Evolutionary conservation across 2,888 invertebrate genomes (phyloP), one percentile per base, ranked within the genome.

Genomic region (Drosophila cracens): DNA sequence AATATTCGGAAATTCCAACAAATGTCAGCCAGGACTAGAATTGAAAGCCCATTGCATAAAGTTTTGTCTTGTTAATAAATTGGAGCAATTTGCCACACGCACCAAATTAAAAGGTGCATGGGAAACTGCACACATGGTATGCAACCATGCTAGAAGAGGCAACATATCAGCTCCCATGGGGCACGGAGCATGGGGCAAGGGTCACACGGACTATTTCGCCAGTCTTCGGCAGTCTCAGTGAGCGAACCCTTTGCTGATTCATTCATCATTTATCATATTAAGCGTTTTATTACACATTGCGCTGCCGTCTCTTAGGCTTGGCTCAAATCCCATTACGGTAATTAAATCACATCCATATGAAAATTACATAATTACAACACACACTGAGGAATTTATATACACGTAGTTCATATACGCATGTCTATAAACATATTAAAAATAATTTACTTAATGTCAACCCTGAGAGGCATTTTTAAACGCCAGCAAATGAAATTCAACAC

Each of bases 341-440:
- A 92, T 92, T 92, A 92, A 92, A 92, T 92, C 92, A 92, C 89
- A 87, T 90, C 82, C 89, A 91, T 90, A 92, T 90, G 92, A 92
- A 92, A 88, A 92, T 92, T 92, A 91, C 81, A 89, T 92, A 92
- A 92, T 92, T 92, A 92, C 76, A 82, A 65, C 58, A 71, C 65
- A 61, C 59, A 51, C 11, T 46, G 40, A 46, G 29, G 38, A 59
- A 57, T 67, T 81, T 65, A 83, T 70, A 60, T 46, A 77, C 76
- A 70, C 65, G 66, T 76, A 77, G 82, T 76, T 82, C 83, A 79
- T 76, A 83, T 85, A 70, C 76, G 66, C 82, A 76, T 81, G 87
- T 90, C 87, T 84, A 92, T 92, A 91, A 92, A 92, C 89, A 86
- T 92, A 92, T 92, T 92, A 92, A 92, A 92, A 91, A 90, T 92